These are phyloP conservation scores for Goniozus legneri DNA, from an alignment of 1,140 invertebrate genomes.

Conservation along the genomic window DNA sequence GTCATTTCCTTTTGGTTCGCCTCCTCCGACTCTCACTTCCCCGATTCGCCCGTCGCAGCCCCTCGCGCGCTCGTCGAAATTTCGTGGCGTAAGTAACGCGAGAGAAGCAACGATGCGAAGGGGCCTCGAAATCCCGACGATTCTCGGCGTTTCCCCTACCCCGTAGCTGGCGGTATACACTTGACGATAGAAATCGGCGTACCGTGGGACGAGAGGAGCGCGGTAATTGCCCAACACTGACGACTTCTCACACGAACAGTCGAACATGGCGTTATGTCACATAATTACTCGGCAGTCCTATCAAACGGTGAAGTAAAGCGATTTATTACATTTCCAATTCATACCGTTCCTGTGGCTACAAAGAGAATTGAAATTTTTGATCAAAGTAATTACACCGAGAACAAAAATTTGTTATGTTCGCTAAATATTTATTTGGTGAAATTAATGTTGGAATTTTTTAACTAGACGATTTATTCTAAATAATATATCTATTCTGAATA, in stretches of 20 bases:
- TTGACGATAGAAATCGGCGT: conserved; percentile 18
- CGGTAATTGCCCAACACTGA: not conserved
- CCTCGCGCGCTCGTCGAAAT: no score
- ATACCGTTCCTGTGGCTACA: no score
- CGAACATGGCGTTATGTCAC: not conserved
- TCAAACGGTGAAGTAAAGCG: no score
- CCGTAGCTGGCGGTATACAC: conserved; percentile 10
- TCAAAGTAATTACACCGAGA: no score
- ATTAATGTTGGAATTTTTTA: no score
- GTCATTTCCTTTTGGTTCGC: not conserved
- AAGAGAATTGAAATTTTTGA: no score
- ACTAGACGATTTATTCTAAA: no score
- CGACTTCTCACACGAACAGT: not conserved
- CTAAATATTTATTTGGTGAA: no score
- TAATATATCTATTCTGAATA: no score
- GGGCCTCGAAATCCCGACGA: conserved; percentile 28
- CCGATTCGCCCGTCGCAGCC: no score
- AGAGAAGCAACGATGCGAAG: conserved; percentile 14
- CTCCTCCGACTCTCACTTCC: conserved; percentile 9
- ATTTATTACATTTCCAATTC: no score
- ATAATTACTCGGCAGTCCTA: not conserved
- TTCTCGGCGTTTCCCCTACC: conserved; percentile 16
- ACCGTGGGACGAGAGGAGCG: not conserved
- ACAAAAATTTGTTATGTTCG: no score
- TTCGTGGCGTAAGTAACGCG: conserved; percentile 25